phyloP scores from a whole-genome alignment of 2,888 invertebrate species.

The Gasteruption jaculator region DNA sequence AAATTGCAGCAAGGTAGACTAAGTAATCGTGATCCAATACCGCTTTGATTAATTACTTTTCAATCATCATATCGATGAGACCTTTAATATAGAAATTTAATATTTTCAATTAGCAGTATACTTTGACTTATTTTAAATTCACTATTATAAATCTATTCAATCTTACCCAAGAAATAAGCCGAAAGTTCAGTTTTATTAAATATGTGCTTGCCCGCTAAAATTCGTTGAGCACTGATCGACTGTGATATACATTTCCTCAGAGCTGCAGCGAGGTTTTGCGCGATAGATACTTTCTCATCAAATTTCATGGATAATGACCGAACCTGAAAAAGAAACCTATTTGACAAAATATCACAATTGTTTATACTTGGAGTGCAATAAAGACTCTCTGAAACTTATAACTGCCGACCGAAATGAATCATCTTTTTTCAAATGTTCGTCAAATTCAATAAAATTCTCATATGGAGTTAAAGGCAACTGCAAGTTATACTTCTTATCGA shows the following conservation, averaged over 20 bases:
- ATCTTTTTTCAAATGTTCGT: background rate
- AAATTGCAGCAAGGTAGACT: no score
- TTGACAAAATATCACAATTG: background rate
- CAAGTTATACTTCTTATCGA: background rate
- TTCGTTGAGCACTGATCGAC: no score
- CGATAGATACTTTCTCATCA: conserved; percentile 1
- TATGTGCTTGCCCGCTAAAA: no score
- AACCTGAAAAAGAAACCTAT: conserved; percentile 3
- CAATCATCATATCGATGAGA: no score
- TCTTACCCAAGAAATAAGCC: no score
- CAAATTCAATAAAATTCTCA: background rate
- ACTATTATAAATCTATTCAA: no score
- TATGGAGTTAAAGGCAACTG: background rate
- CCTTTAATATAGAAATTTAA: no score
- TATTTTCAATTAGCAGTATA: no score
- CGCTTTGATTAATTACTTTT: no score
- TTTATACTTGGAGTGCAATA: background rate
- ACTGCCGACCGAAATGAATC: background rate
- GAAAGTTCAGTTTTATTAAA: no score
- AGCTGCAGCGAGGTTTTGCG: background rate
- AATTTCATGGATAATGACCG: background rate
- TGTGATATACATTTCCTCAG: background rate
- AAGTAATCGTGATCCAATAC: no score
- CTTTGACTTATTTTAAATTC: no score
- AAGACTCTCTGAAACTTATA: background rate